Percentiles rank a stretch among this genome's conserved stretches.
phyloP scores from a whole-genome alignment of 2,113 vertebrate species.

The Todiramphus chloris region DNA sequence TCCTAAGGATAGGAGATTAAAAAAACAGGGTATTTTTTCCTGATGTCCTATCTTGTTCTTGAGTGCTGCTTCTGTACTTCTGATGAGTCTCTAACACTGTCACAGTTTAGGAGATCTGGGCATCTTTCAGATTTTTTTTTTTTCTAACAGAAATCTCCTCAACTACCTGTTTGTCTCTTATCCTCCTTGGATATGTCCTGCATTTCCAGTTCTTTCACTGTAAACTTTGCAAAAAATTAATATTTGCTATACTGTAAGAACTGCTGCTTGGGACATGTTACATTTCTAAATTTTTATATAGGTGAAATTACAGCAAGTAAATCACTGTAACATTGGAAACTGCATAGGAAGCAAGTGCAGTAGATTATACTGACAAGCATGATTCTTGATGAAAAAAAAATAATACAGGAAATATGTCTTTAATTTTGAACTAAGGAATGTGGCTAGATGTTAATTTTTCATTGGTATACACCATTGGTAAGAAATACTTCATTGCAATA shows the following conservation, averaged over 20 bases:
- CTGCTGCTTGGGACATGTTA: not conserved
- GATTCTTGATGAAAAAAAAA: not conserved
- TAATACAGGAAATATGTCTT: not conserved
- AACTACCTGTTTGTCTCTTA: not conserved
- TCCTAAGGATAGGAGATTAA: not conserved
- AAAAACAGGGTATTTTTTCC: not conserved
- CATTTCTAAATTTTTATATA: not conserved
- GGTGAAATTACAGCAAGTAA: not conserved
- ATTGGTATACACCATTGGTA: not conserved
- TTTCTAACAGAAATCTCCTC: not conserved
- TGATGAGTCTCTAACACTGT: not conserved
- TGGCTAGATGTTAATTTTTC: not conserved
- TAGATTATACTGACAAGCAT: not conserved
- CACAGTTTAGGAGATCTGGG: no score
- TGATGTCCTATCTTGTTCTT: not conserved
- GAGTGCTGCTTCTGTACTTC: not conserved
- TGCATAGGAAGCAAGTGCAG: not conserved
- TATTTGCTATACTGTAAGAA: not conserved
- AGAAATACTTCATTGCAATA: not conserved
- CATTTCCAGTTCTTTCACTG: not conserved
- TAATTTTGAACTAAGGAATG: not conserved
- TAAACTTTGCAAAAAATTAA: not conserved
- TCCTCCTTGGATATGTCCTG: accelerated
- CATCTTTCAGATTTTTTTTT: not conserved
- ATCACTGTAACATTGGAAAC: not conserved